These are phyloP conservation scores for Anodontia alba DNA, from an alignment of 2,888 invertebrate species.

Conservation along the genomic window DNA sequence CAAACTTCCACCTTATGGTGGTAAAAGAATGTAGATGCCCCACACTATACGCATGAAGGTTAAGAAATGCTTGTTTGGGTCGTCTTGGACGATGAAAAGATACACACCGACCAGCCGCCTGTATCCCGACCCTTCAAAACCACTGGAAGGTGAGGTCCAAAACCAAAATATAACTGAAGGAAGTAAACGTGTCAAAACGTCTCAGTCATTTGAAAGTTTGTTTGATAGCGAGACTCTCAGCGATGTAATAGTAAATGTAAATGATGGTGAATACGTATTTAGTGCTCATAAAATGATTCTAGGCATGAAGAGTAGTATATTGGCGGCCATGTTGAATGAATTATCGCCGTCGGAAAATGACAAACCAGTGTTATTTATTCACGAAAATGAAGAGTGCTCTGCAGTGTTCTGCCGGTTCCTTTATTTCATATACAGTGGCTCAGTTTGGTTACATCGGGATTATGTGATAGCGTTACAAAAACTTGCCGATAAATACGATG, in stretches of 20 bases:
- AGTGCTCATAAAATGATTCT: slow-evolving; percentile 80
- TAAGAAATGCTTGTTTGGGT: slow-evolving; percentile 56
- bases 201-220: slow-evolving; percentile 78
- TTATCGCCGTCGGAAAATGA: slow-evolving; percentile 55
- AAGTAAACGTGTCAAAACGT: slow-evolving; percentile 77
- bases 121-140: slow-evolving; percentile 76
- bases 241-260: slow-evolving; percentile 76
- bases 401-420: slow-evolving; percentile 81
- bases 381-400: slow-evolving; percentile 79
- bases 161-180: slow-evolving; percentile 62
- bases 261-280: slow-evolving; percentile 75
- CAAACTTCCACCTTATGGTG: background rate
- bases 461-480: slow-evolving; percentile 81
- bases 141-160: slow-evolving; percentile 68
- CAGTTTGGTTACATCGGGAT: slow-evolving; percentile 80
- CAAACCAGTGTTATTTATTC: slow-evolving; percentile 71
- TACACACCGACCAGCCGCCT: slow-evolving; percentile 72
- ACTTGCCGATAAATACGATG: slow-evolving; percentile 81
- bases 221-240: slow-evolving; percentile 79
- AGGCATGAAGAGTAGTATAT: slow-evolving; percentile 76
- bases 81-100: slow-evolving; percentile 73
- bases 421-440: slow-evolving; percentile 83
- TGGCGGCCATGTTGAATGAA: slow-evolving; percentile 74
- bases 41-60: slow-evolving; percentile 57
- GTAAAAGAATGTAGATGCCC: slow-evolving; percentile 20